Percentiles rank a stretch among this genome's conserved stretches.
These are phyloP conservation scores for Masticophis lateralis DNA, from an alignment of 2,797 vertebrate species.

Conservation along the genomic window DNA sequence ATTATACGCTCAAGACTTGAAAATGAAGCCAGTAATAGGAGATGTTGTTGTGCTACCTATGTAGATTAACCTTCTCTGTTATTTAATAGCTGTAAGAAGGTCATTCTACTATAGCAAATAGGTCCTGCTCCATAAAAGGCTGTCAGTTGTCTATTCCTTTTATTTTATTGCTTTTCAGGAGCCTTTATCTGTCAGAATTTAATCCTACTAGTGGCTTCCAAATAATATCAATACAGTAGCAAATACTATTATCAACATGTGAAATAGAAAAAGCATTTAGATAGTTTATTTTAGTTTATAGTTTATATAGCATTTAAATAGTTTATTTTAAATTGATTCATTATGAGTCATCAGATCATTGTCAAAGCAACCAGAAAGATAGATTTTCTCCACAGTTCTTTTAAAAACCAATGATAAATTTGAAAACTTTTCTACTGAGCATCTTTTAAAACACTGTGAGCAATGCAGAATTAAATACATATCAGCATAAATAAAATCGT, in stretches of 20 bases:
- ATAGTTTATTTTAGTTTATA: background rate
- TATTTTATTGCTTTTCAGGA: background rate
- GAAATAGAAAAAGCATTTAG: background rate
- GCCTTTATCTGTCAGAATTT: background rate
- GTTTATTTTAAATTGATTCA: background rate
- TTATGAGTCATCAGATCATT: background rate
- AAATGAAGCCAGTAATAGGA: constrained; percentile 64
- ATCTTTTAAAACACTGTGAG: background rate
- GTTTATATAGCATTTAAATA: background rate
- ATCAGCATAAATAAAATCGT: background rate
- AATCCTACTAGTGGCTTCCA: background rate
- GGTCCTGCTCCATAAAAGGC: constrained; percentile 31
- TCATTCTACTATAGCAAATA: constrained; percentile 13
- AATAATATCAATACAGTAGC: background rate
- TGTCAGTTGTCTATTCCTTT: background rate
- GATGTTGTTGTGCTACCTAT: constrained; percentile 21
- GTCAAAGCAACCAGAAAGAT: background rate
- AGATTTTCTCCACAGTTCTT: background rate
- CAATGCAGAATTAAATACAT: background rate
- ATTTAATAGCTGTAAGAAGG: constrained; percentile 20
- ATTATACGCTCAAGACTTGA: constrained; percentile 47
- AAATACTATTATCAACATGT: background rate
- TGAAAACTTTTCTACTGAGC: background rate
- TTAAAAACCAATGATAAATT: background rate
- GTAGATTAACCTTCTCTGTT: constrained; percentile 32